Conservation (phyloP, 2,797 vertebrate genomes). For the Rousettus madagascariensis region DNA sequence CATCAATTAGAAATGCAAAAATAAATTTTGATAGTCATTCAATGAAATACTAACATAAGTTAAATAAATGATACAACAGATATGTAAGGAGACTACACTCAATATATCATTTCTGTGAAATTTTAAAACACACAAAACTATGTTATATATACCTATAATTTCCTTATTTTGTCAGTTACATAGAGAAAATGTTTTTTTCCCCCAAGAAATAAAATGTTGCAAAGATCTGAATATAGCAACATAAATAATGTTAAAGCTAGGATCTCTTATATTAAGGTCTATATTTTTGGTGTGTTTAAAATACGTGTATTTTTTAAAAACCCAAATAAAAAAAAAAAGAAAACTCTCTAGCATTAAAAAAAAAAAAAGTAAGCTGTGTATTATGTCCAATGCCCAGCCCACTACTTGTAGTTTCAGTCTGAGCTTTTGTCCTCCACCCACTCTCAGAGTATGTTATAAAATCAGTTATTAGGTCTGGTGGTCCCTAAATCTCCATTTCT, state of each 20-base stretch:
- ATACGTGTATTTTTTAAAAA: background rate
- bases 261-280: background rate
- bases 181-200: background rate
- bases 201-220: slow-evolving; percentile 51
- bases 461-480: rapidly evolving
- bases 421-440: background rate
- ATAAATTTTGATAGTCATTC: background rate
- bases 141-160: background rate
- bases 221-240: slow-evolving; percentile 12
- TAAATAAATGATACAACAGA: background rate
- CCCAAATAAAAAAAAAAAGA: too few relatives aligned
- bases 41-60: slow-evolving; percentile 25
- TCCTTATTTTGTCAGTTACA: background rate
- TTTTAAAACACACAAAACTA: background rate
- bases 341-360: background rate
- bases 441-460: background rate
- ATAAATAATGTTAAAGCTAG: slow-evolving; percentile 15
- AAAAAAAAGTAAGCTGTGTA: background rate
- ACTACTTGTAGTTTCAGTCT: background rate
- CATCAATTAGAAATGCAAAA: slow-evolving; percentile 15
- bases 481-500: background rate
- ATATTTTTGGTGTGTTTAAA: background rate
- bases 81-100: background rate
- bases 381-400: background rate
- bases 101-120: background rate